These are phyloP conservation scores for Semotilus atromaculatus DNA, from an alignment of 2,797 vertebrate species.

Conservation along the genomic window DNA sequence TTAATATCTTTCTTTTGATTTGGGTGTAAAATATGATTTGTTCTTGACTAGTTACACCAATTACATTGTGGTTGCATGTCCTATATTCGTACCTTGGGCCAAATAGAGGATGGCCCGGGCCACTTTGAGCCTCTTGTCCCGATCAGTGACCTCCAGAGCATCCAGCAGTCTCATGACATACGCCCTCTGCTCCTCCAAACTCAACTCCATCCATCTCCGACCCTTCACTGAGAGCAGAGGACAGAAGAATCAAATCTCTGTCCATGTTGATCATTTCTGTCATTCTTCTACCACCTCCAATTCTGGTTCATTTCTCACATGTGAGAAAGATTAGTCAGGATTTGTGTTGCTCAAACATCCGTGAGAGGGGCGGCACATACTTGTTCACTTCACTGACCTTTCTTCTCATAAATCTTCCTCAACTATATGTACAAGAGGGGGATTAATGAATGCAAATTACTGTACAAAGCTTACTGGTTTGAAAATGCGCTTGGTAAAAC, in stretches of 20 bases:
- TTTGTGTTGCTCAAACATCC: constrained; percentile 23
- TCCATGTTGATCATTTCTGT: background rate
- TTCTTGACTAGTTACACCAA: background rate
- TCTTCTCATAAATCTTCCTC: background rate
- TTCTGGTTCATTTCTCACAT: background rate
- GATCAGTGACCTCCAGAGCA: constrained; percentile 90
- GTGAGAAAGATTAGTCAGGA: constrained; percentile 28
- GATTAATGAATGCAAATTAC: constrained; percentile 4
- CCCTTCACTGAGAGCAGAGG: constrained; percentile 71
- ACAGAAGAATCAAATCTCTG: constrained; percentile 11
- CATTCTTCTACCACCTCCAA: background rate
- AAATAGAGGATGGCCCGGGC: constrained; percentile 92
- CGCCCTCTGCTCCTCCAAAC: constrained; percentile 80
- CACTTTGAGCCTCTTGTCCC: constrained; percentile 88
- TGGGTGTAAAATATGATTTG: background rate
- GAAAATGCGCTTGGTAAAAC: background rate
- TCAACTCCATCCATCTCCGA: constrained; percentile 86
- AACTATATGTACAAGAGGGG: background rate
- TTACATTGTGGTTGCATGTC: background rate
- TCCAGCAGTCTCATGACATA: constrained; percentile 92
- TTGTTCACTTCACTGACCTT: constrained; percentile 13
- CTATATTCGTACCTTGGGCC: constrained; percentile 85
- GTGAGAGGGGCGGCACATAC: background rate
- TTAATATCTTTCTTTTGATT: background rate
- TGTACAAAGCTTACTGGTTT: background rate